Base-by-base conservation (phyloP, 2,888 invertebrate genomes). In the Gonocerus acuteangulatus region DNA sequence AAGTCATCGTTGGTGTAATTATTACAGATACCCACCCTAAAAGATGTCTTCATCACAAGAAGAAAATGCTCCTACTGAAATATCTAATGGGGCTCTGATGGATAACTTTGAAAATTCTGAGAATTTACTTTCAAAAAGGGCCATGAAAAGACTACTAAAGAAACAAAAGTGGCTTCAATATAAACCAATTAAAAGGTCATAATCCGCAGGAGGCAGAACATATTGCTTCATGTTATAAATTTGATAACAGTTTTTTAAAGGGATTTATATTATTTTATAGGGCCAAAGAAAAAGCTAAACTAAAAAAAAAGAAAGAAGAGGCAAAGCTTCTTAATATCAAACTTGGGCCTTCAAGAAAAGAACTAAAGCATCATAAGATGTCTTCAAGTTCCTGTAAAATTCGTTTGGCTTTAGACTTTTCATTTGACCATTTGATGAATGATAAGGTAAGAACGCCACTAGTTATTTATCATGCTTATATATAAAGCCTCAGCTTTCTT, bases 371-470 rank as follows among this genome's bases (percentile, higher is more conserved):
- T 69, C 82, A 82, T 73, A 86, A 80, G 71, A 82, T 86, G 78
- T 80, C 81, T 45, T 79, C 82, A 65, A 84, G 86, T 63, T 76
- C 78, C 54, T 86, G 85, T 71, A 84, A 82, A 74, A 79, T 83
- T 58, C 80, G 79, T 58, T 79, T 96, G 15, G 87, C 86, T 15
- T 83, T 97, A 67, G 96, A 97, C 73, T 82, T 95, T 71, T 89
- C 91, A 71, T 95, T 93, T 74, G 93, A 94, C 72, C 80, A 89
- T 66, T 77, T 90, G 52, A 97, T 97, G 96, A 85, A 52, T 32
- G 48, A 62, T 16, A 69, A 68, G 62, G 69, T 69, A 59, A 60
- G n/a, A n/a, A n/a, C n/a, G n/a, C n/a, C n/a, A n/a, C n/a, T n/a
- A n/a, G n/a, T n/a, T n/a, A n/a, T n/a, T n/a, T n/a, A n/a, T n/a